Base-by-base conservation (phyloP, 2,888 invertebrate genomes). In the Melinopterus prodromus region DNA sequence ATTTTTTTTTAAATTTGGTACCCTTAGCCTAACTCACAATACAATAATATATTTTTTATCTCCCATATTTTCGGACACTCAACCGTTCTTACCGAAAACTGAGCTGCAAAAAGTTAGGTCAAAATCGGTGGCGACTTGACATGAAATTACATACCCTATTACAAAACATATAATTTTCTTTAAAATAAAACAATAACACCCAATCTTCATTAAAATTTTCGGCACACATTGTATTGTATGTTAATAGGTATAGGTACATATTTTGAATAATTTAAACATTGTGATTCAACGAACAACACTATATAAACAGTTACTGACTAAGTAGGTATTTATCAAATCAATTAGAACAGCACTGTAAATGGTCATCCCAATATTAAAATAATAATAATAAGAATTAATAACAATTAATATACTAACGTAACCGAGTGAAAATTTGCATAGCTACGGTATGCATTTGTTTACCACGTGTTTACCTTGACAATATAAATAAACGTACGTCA, bases 241-340 rank as follows among this genome's bases (percentile, higher is more conserved):
- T 53, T 53, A 53, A 53, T 53, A 53, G 26, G 5, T 12, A n/a
- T 38, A 38, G 9, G 5, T 12, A 12, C 53, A 72, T 16, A 14
- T 72, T 35, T 35, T 16, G 36, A 35, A 72, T 72, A 72, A 72
- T 72, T 4, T 72, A 72, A 72, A 6, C 36, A 16, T 16, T 35
- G 36, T 16, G 75, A 26, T 70, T 53, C 53, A 79, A 69, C 70
- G 77, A 12, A 38, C 69, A 26, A 70, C 71, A 71, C 26, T 6
- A 53, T 53, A 53, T 12, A 53, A 38, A 53, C 12, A 53, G 12
- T 9, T 53, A 9, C 7, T 12, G 53, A 53, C 53, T 53, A 53
- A 9, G 9, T 53, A 12, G 9, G 12, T 53, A 53, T 53, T 53
- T 12, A 53, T 3, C 53, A 53, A 53, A 53, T 53, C 53, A 53